Evolutionary conservation across 2,888 invertebrate genomes (phyloP), one percentile per base, ranked within the genome.

Genomic region (Troides aeacus): DNA sequence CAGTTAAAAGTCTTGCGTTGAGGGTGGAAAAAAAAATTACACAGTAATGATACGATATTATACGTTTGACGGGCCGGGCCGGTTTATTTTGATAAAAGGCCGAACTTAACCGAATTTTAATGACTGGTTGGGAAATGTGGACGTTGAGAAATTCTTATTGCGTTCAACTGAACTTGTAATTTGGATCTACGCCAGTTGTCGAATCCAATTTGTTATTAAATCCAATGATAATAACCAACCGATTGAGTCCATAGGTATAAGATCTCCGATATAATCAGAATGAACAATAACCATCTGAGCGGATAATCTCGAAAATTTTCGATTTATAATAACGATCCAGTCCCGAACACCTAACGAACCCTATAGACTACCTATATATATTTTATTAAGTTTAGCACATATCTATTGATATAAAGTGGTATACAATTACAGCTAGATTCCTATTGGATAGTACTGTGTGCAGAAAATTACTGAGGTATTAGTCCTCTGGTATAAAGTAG

Each of bases 21-120:
- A 69, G 71, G 62, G 66, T 65, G 71, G 74, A 77, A 75, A 74
- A 77, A 75, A 74, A 71, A 72, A 77, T 77, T 76, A 77, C 79
- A 79, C 74, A 73, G 72, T 86, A 86, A 87, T 86, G 78, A 86
- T 76, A 83, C 80, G 78, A 84, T 82, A 86, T 84, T 86, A 86
- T 75, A 77, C 77, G 81, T 80, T 80, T 79, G 79, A 82, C 81
- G 75, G 76, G 73, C 71, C 66, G 70, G 70, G 74, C 76, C 78
- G 78, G 81, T 69, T 65, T 62, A 39, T 65, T 69, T 65, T 58
- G 23, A 66, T 36, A 80, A 80, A 53, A 78, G 76, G 76, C 72
- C 72, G 75, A 76, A 75, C 77, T 77, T 76, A 78, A 82, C 81
- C 76, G 81, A 83, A 79, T 80, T 83, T 84, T 84, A 84, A 85